These are phyloP conservation scores for Protodeltote pygarga DNA, from an alignment of 2,888 invertebrate species.

Conservation along the genomic window DNA sequence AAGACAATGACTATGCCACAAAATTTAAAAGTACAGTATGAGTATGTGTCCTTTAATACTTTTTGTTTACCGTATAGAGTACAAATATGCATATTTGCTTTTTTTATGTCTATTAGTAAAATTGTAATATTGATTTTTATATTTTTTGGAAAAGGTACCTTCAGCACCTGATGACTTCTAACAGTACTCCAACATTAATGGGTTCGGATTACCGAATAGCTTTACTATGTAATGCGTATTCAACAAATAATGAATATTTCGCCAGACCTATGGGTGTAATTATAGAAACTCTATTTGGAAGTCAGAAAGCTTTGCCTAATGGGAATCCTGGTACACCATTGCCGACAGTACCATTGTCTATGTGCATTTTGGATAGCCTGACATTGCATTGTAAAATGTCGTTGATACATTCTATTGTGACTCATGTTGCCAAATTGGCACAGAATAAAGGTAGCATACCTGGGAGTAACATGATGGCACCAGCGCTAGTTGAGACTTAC, in stretches of 20 bases:
- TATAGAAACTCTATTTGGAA: constrained; percentile 94
- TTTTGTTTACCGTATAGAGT: no score
- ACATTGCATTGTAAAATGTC: constrained; percentile 99
- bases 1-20: constrained; percentile 93
- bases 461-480: constrained; percentile 89
- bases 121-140: background rate
- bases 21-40: constrained; percentile 93
- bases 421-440: constrained; percentile 96
- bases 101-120: background rate
- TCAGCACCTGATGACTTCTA: constrained; percentile 93
- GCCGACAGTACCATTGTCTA: constrained; percentile 95
- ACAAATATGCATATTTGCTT: background rate
- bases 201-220: constrained; percentile 96
- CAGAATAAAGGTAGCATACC: constrained; percentile 94
- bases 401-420: constrained; percentile 92
- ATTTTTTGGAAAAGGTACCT: constrained; percentile 90
- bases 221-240: constrained; percentile 97
- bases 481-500: constrained; percentile 98
- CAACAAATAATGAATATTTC: constrained; percentile 96
- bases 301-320: constrained; percentile 86
- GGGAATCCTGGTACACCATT: constrained; percentile 85
- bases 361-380: constrained; percentile 96
- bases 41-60: constrained; percentile 83
- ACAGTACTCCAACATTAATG: constrained; percentile 90
- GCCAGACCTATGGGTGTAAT: constrained; percentile 96